phyloP scores from a whole-genome alignment of 2,888 invertebrate species.

The Brachyopa scutellaris region DNA sequence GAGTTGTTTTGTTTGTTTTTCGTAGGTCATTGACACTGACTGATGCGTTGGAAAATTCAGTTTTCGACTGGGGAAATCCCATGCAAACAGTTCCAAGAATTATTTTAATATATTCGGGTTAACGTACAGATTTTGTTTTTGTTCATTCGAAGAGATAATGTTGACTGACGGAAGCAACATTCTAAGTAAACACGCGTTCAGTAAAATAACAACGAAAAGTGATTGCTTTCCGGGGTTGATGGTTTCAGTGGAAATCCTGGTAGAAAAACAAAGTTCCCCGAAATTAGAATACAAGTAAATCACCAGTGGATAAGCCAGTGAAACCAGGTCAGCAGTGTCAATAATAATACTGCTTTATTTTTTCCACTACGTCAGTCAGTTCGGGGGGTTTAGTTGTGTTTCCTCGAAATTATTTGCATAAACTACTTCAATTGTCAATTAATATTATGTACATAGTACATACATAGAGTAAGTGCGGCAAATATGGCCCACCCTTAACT shows the following conservation, averaged over 20 bases:
- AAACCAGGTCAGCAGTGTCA: not conserved
- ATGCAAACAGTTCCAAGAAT: not conserved
- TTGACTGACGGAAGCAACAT: not conserved
- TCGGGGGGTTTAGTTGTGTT: no score
- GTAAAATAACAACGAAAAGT: not conserved
- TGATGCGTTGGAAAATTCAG: not conserved
- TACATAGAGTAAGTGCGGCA: no score
- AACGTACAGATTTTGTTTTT: not conserved
- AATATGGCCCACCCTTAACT: no score
- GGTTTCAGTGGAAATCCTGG: not conserved
- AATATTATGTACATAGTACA: no score
- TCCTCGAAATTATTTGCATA: no score
- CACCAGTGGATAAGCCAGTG: not conserved
- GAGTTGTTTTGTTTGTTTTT: constrained; percentile 2
- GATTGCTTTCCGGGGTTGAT: not conserved
- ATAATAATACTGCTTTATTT: no score
- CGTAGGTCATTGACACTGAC: not conserved
- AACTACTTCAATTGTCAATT: no score
- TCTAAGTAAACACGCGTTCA: not conserved
- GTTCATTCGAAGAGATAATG: not conserved
- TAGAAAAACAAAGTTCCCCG: not conserved
- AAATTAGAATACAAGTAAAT: not conserved
- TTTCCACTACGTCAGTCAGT: no score
- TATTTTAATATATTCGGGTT: not conserved
- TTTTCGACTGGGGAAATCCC: not conserved